Evolutionary conservation across 2,888 invertebrate genomes (phyloP), one percentile per base, ranked within the genome.

Genomic region (Phyllotreta striolata): DNA sequence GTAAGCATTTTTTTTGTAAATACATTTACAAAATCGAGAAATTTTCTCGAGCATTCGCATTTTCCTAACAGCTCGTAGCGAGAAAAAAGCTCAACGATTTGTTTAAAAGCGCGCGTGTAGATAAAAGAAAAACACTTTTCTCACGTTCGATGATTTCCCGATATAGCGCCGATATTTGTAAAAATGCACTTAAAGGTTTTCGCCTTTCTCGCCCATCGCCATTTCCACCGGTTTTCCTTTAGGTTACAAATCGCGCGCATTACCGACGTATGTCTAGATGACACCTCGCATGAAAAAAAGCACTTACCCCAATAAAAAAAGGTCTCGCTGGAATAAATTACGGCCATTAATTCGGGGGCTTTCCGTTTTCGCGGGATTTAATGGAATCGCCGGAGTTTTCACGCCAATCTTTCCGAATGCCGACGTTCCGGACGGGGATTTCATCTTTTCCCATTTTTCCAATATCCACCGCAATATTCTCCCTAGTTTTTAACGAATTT

Each of bases 111-210:
- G 69, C 70, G 66, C 60, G 52, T 62, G 66, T 61, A 70, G 69
- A 68, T 68, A 68, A 71, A 69, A 68, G 70, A 72, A 72, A 71
- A 71, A 70, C 72, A 67, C 67, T 68, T 71, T 70, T 69, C 68
- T 62, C 63, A 62, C 58, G 62, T 66, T 66, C 63, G 61, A 66
- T 66, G 65, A 61, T 63, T 66, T 63, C 38, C 63, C 62, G 66
- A 68, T 68, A 56, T 68, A 56, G 64, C 63, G 46, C 39, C 43
- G 61, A 64, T n/a, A 68, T 66, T 62, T 64, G 62, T 66, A 60
- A 68, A 60, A 66, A 68, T 63, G 66, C 68, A 68, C 68, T 68
- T 64, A 62, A 49, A 54, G 46, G 57, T 61, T 62, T 66, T 62
- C 59, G 62, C 58, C 62, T 55, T n/a, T 57, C 61, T 56, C 60